A percentile compares a stretch with the other conserved stretches of the same genome.
Conservation (phyloP, 2,113 vertebrate genomes). For the Sceloporus tristichus region DNA sequence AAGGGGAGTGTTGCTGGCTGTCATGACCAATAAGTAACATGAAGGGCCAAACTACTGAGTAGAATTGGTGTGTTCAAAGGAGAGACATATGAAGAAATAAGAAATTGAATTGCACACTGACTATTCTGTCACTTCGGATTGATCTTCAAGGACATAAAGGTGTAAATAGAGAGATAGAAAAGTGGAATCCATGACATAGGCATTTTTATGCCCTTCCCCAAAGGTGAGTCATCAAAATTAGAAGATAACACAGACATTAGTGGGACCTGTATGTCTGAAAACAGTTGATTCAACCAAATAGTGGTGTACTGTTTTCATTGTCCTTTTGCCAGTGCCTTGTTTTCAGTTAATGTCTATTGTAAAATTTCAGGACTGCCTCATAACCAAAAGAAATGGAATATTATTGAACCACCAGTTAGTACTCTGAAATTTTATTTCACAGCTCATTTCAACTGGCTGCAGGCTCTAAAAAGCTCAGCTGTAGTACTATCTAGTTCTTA, state of each 20-base stretch:
- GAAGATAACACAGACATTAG: conserved; percentile 4
- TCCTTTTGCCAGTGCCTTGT: conserved; percentile 42
- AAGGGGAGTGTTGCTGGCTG: conserved; percentile 42
- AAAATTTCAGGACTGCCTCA: conserved; percentile 41
- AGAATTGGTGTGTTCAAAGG: conserved; percentile 26
- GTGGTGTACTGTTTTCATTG: conserved; percentile 3
- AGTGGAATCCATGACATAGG: not conserved
- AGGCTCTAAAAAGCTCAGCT: not conserved
- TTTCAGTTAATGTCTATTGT: conserved; percentile 47
- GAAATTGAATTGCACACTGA: conserved; percentile 4
- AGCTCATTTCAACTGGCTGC: conserved; percentile 13
- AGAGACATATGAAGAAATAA: not conserved
- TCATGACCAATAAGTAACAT: not conserved
- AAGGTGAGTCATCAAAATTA: not conserved
- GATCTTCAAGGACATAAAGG: not conserved
- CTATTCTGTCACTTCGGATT: not conserved
- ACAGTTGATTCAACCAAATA: conserved; percentile 47
- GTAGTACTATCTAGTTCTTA: conserved; percentile 42
- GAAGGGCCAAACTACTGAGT: conserved; percentile 38
- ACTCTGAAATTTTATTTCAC: conserved; percentile 35
- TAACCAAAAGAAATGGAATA: conserved; percentile 31
- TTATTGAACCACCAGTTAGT: conserved; percentile 21
- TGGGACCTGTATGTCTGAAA: conserved; percentile 54
- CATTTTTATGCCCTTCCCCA: conserved; percentile 28
- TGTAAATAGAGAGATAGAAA: not conserved